phyloP scores from a whole-genome alignment of 1,140 invertebrate genomes.

The Adoxophyes honmai region DNA sequence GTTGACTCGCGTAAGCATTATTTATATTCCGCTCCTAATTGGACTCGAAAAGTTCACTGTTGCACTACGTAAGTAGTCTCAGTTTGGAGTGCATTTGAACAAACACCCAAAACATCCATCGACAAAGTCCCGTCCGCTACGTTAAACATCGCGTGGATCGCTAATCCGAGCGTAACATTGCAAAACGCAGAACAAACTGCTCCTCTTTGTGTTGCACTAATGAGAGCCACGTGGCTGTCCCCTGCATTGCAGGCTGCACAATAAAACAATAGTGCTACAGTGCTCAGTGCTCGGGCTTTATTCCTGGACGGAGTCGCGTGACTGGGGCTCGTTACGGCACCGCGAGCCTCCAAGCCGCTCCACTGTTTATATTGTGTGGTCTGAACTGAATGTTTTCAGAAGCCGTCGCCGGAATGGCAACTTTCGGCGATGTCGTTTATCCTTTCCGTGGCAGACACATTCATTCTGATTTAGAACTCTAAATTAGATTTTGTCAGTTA shows the following conservation, averaged over 20 bases:
- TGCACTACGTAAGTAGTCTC: conserved; percentile 19
- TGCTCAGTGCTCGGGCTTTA: conserved; percentile 59
- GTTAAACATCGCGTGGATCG: conserved; percentile 57
- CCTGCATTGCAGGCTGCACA: conserved; percentile 74
- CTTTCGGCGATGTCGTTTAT: background rate
- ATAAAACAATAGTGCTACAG: conserved; percentile 67
- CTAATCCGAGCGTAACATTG: conserved; percentile 67
- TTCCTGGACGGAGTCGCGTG: conserved; percentile 66
- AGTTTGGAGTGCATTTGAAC: conserved; percentile 14
- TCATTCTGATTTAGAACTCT: background rate
- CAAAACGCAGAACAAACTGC: conserved; percentile 71
- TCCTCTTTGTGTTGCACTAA: conserved; percentile 70
- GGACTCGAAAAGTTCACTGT: conserved; percentile 18
- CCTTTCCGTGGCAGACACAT: background rate
- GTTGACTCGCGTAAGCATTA: background rate
- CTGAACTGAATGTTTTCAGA: conserved; percentile 21
- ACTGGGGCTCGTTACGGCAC: conserved; percentile 47
- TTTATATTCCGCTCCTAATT: conserved; percentile 11
- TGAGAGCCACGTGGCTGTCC: conserved; percentile 73
- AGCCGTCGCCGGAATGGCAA: conserved; percentile 12
- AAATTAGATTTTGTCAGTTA: background rate
- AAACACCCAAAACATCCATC: conserved; percentile 13
- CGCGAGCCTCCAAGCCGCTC: conserved; percentile 22
- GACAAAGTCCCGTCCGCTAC: conserved; percentile 58
- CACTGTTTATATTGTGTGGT: conserved; percentile 5